Conservation (phyloP, 2,113 vertebrate species). For the Maccullochella peelii region DNA sequence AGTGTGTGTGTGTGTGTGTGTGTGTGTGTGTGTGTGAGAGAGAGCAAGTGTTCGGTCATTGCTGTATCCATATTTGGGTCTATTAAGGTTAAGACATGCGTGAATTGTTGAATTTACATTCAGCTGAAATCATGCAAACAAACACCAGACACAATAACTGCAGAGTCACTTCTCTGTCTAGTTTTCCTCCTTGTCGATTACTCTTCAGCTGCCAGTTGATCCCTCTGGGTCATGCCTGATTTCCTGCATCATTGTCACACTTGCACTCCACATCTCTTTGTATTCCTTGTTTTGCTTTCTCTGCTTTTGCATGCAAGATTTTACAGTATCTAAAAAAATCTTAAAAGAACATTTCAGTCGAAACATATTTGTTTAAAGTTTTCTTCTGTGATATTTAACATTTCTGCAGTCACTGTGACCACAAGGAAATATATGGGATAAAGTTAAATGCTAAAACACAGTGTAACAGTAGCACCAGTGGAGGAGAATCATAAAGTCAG, state of each 20-base stretch:
- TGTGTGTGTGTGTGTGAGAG: constrained; percentile 8
- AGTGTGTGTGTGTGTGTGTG: constrained; percentile 7
- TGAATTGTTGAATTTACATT: not conserved
- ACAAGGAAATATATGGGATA: no score
- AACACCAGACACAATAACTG: constrained; percentile 29
- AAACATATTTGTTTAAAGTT: no score
- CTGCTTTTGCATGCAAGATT: not conserved
- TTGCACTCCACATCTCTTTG: not conserved
- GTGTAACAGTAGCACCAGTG: no score
- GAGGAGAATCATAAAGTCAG: no score
- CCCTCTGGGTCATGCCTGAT: not conserved
- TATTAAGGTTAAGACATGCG: not conserved
- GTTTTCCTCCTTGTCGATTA: not conserved
- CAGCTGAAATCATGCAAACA: not conserved
- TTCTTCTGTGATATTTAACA: no score
- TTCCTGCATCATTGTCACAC: not conserved
- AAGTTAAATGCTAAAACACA: no score
- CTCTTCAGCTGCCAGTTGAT: not conserved
- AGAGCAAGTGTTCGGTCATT: constrained; percentile 16
- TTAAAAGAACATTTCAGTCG: no score
- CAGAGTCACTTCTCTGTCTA: constrained; percentile 28
- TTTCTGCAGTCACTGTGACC: no score
- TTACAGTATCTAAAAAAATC: no score
- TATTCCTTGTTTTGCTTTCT: not conserved
- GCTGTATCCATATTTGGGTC: not conserved